Evolutionary conservation across 2,797 vertebrate genomes (phyloP).

Genomic region (Coendou prehensilis): DNA sequence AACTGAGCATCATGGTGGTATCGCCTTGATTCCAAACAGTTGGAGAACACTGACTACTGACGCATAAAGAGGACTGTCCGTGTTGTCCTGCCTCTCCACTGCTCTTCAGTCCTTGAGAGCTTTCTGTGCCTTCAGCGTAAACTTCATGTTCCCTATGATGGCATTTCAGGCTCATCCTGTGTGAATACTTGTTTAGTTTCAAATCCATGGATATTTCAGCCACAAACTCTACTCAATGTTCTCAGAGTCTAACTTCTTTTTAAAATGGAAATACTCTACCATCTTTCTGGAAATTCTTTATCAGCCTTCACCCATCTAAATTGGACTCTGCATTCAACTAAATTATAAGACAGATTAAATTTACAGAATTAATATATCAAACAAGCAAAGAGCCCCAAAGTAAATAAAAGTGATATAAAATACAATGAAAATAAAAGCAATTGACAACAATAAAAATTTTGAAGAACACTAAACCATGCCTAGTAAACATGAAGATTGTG

Average conservation of each 20-base stretch:
- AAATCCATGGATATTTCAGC: not conserved
- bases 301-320: not conserved
- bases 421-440: constrained; percentile 20
- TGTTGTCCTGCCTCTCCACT: not conserved
- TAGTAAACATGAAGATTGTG: not conserved
- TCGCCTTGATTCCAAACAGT: not conserved
- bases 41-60: not conserved
- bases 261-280: not conserved
- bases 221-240: not conserved
- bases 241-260: not conserved
- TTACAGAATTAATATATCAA: constrained; percentile 17
- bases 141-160: not conserved
- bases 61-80: not conserved
- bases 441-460: not conserved
- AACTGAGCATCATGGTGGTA: not conserved
- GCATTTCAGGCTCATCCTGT: not conserved
- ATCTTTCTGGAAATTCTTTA: constrained; percentile 25
- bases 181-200: not conserved
- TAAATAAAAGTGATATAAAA: constrained; percentile 43
- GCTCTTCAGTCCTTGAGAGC: not conserved
- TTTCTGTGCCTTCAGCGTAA: not conserved
- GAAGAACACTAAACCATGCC: not conserved
- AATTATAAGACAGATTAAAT: not conserved
- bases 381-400: not conserved
- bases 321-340: constrained; percentile 15